These are phyloP conservation scores for Chirona hameri DNA, from an alignment of 2,888 invertebrate genomes.

Conservation along the genomic window DNA sequence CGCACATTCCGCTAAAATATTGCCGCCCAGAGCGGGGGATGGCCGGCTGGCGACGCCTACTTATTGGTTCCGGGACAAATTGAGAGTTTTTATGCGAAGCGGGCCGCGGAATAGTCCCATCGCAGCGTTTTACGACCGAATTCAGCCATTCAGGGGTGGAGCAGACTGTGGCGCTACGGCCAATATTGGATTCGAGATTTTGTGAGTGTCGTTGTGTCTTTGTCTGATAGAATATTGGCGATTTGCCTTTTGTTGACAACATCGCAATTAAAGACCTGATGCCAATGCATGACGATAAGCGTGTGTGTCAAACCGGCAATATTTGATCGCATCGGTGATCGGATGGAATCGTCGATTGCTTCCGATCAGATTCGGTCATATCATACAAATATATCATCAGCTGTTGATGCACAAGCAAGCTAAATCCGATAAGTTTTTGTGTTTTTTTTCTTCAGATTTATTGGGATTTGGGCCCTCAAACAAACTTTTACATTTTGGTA, in stretches of 20 bases:
- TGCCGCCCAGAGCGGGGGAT: background rate
- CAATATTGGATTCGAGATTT: slow-evolving; percentile 49
- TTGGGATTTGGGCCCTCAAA: too few relatives aligned
- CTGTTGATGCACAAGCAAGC: too few relatives aligned
- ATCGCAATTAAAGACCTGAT: background rate
- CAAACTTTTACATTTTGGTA: too few relatives aligned
- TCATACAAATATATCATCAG: too few relatives aligned
- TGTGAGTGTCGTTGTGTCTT: background rate
- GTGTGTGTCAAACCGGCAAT: too few relatives aligned
- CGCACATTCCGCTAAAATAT: slow-evolving; percentile 7
- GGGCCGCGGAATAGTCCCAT: background rate
- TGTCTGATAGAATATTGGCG: background rate
- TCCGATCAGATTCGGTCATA: too few relatives aligned
- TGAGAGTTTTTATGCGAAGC: slow-evolving; percentile 23
- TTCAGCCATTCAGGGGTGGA: background rate
- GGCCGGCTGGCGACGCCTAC: background rate
- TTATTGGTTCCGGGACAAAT: background rate
- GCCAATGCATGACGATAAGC: too few relatives aligned
- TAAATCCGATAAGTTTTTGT: too few relatives aligned
- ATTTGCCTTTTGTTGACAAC: background rate
- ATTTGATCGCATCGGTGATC: too few relatives aligned
- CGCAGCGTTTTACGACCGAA: background rate
- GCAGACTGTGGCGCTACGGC: background rate
- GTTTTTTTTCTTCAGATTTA: too few relatives aligned
- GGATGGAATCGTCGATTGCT: too few relatives aligned